Base-by-base conservation (phyloP, 2,113 vertebrate genomes). In the Panurus biarmicus region DNA sequence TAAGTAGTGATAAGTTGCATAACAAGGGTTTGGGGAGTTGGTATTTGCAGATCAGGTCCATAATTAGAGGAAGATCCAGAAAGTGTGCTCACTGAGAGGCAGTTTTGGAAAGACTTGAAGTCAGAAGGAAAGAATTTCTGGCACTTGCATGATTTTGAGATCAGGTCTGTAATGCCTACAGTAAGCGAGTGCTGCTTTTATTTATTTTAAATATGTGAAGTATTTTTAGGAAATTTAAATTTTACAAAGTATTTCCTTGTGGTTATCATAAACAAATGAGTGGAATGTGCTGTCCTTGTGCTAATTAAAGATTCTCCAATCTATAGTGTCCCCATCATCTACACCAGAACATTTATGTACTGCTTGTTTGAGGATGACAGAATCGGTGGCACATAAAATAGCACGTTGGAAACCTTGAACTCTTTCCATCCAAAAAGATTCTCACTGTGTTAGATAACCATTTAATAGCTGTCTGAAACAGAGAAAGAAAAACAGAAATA, bases 71-170 rank as follows among this genome's bases (percentile, higher is more conserved):
- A 92, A 85, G 77, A 84, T 75, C 69, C 60, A 84, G 61, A 64
- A 84, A 66, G 13, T 40, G 11, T 86, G 38, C 38, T 89, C 31
- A 78, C 22, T 42, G 11, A 75, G 48, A 50, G 25, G 23, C 47
- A 72, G 33, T 57, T 74, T 50, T 72, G 73, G 78, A 82, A 90
- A 87, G 26, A 67, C 53, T 10, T 80, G 38, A 89, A 67, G 51
- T 86, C 92, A 93, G 57, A 90, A 78, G 86, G 74, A 94, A 94
- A 75, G 76, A 95, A 92, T 95, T 94, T 86, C 36, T 89, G 62
- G 38, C 50, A 78, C 42, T 91, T 85, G 36, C 21, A 23, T 35
- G 45, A 69, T 75, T 94, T 53, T 47, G 85, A 84, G 57, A 82
- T 71, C 61, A 72, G 35, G 14, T 64, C 45, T 81, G 40, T 61